phyloP scores from a whole-genome alignment of 2,113 vertebrate species.

The Phrynosoma blainvillii region DNA sequence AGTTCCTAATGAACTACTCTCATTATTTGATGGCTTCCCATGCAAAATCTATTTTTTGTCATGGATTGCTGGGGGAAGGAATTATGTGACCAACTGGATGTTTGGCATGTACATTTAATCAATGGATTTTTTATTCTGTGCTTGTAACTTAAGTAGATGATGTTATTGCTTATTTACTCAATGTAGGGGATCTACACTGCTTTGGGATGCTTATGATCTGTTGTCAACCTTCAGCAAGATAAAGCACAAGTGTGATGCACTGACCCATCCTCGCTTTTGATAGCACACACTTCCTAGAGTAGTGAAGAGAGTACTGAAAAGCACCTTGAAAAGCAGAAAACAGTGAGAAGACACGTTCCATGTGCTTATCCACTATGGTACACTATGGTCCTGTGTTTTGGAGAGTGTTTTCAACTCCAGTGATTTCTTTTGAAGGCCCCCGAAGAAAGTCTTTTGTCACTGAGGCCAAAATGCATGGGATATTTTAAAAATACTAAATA shows the following conservation, averaged over 20 bases:
- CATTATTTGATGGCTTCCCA: not conserved
- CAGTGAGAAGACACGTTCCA: too few species aligned
- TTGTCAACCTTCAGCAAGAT: not conserved
- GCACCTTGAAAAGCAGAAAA: too few species aligned
- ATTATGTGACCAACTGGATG: not conserved
- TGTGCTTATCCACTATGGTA: too few species aligned
- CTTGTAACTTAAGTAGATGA: not conserved
- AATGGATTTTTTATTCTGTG: not conserved
- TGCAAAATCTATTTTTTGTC: not conserved
- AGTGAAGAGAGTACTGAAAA: too few species aligned
- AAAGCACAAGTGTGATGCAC: not conserved
- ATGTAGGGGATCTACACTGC: not conserved
- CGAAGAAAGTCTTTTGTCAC: too few species aligned
- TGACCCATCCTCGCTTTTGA: not conserved
- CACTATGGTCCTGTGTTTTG: too few species aligned
- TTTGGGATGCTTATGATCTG: not conserved
- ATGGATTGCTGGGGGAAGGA: not conserved
- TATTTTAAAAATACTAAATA: too few species aligned
- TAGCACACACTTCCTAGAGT: not conserved
- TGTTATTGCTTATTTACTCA: not conserved
- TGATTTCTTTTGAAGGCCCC: too few species aligned
- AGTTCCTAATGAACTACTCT: not conserved
- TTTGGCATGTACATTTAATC: not conserved
- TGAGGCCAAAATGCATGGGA: too few species aligned
- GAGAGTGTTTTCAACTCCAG: too few species aligned